These are phyloP conservation scores for Zaprionus ghesquierei DNA, from an alignment of 1,140 invertebrate species.

Conservation along the genomic window DNA sequence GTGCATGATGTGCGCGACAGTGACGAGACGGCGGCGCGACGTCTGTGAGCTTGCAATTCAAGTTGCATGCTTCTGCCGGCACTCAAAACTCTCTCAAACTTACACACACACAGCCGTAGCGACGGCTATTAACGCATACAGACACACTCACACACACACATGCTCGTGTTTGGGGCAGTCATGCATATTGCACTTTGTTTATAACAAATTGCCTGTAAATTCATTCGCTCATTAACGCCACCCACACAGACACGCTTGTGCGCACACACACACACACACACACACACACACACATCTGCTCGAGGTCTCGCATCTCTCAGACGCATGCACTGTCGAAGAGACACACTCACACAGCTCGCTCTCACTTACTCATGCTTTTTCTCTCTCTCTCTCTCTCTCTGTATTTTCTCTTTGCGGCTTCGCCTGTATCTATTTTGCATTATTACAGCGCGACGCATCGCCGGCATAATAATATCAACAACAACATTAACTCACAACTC, in stretches of 20 bases:
- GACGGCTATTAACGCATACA: not conserved
- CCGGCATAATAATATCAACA: constrained; percentile 29
- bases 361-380: constrained; percentile 41
- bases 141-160: not conserved
- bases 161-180: constrained; percentile 7
- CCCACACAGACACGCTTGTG: constrained; percentile 20
- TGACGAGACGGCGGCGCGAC: constrained; percentile 36
- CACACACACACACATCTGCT: not conserved
- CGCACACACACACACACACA: not conserved
- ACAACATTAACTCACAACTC: constrained; percentile 16
- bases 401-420: constrained; percentile 9
- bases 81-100: not conserved
- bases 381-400: constrained; percentile 17
- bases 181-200: constrained; percentile 51
- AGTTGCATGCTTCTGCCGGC: constrained; percentile 42
- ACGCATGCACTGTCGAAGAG: constrained; percentile 24
- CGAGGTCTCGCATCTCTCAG: constrained; percentile 16
- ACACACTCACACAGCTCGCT: constrained; percentile 7
- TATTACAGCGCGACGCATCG: constrained; percentile 41
- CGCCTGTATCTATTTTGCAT: constrained; percentile 41
- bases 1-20: constrained; percentile 16
- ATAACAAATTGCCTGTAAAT: constrained; percentile 54
- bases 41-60: constrained; percentile 40
- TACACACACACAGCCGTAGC: not conserved
- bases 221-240: constrained; percentile 33